Evolutionary conservation across 2,113 vertebrate genomes (phyloP).

Genomic region (Corythoichthys haematopterus): DNA sequence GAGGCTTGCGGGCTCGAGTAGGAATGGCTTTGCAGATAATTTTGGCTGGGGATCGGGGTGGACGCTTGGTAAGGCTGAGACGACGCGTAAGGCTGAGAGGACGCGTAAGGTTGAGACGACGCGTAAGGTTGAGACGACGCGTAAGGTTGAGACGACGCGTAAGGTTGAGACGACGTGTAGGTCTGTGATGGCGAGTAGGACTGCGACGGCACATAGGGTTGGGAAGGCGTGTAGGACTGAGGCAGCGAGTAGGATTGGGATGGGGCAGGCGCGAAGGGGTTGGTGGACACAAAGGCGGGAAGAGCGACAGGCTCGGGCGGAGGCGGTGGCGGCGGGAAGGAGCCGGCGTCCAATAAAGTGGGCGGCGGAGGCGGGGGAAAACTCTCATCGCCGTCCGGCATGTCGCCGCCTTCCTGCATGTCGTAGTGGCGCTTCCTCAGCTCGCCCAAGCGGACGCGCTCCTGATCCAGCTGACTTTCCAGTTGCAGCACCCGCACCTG

Average conservation of each 20-base stretch:
- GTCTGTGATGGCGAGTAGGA: neutral
- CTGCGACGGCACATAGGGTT: neutral
- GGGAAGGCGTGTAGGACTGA: slow-evolving; percentile 17
- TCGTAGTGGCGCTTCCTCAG: slow-evolving; percentile 90
- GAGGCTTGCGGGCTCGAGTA: slow-evolving; percentile 3
- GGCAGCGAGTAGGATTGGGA: slow-evolving; percentile 3
- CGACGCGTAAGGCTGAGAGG: neutral
- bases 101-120: neutral
- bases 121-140: neutral
- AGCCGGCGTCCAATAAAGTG: slow-evolving; percentile 33
- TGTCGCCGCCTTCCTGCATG: slow-evolving; percentile 65
- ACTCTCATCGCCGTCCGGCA: slow-evolving; percentile 20
- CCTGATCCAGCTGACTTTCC: slow-evolving; percentile 85
- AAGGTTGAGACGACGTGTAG: neutral
- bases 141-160: neutral
- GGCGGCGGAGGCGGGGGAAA: slow-evolving; percentile 64
- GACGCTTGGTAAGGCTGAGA: neutral
- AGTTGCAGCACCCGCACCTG: slow-evolving; percentile 92
- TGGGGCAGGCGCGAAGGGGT: slow-evolving; percentile 19
- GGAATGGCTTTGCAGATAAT: slow-evolving; percentile 15
- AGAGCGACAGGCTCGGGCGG: slow-evolving; percentile 5
- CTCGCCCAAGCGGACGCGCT: slow-evolving; percentile 85
- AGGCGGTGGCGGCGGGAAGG: slow-evolving; percentile 24
- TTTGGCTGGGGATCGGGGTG: slow-evolving; percentile 11
- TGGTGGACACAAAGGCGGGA: slow-evolving; percentile 28